A percentile compares a stretch with the other conserved stretches of the same genome.
phyloP scores from a whole-genome alignment of 1,140 invertebrate genomes.

The Stratiolaelaps scimitus region DNA sequence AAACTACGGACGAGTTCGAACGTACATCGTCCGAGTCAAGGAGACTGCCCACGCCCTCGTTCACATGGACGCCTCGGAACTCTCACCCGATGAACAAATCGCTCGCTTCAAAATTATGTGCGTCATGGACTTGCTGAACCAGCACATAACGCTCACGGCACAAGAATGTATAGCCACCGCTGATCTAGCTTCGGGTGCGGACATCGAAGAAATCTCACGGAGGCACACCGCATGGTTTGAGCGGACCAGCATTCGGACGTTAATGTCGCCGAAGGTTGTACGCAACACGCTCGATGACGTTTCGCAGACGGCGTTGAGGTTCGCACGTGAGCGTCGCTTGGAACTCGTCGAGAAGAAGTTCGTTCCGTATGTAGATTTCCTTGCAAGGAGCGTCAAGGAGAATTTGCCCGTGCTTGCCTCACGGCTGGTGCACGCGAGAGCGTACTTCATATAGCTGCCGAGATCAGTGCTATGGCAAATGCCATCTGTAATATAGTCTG shows the following conservation, averaged over 20 bases:
- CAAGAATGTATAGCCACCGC: slow-evolving; percentile 9
- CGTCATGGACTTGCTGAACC: slow-evolving; percentile 11
- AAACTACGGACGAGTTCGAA: background rate
- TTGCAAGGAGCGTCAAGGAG: background rate
- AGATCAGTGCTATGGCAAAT: no score
- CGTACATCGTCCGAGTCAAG: slow-evolving; percentile 11
- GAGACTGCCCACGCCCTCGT: slow-evolving; percentile 16
- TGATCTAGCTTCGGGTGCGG: slow-evolving; percentile 2
- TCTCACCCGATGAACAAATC: slow-evolving; percentile 1
- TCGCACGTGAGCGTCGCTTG: background rate
- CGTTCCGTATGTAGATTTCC: slow-evolving; percentile 9
- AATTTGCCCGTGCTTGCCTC: slow-evolving; percentile 6
- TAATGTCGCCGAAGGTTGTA: slow-evolving; percentile 2
- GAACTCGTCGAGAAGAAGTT: background rate
- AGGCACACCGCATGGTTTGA: slow-evolving; percentile 25
- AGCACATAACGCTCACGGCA: slow-evolving; percentile 23
- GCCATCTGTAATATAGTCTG: no score
- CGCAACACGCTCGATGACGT: slow-evolving; percentile 6
- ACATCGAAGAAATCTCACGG: slow-evolving; percentile 17
- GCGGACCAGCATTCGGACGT: background rate
- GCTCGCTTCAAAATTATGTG: slow-evolving; percentile 5
- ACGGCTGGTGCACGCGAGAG: background rate
- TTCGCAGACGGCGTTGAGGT: background rate
- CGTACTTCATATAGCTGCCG: background rate
- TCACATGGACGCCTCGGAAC: slow-evolving; percentile 8